Percentiles rank a stretch among this genome's conserved stretches.
Evolutionary conservation across 2,797 vertebrate species (phyloP).

Genomic region (Otus scops): DNA sequence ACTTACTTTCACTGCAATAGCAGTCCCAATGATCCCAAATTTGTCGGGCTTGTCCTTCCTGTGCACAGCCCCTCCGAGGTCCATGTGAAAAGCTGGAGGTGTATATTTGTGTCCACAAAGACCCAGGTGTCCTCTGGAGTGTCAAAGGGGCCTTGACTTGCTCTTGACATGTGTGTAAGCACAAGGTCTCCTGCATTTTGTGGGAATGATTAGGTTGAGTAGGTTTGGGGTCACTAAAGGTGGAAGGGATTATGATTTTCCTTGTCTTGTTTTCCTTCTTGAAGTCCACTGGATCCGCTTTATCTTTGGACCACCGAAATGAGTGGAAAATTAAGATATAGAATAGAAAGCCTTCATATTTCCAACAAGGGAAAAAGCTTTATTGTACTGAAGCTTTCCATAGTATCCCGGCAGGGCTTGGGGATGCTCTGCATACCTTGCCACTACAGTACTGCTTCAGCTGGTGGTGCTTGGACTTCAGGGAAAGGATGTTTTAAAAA

Average conservation of each 20-base stretch:
- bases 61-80: fast-evolving
- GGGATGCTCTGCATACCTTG: background rate
- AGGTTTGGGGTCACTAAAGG: background rate
- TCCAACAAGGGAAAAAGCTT: background rate
- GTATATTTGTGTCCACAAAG: background rate
- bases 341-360: background rate
- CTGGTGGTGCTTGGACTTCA: background rate
- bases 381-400: background rate
- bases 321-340: background rate
- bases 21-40: background rate
- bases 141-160: background rate
- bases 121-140: background rate
- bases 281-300: background rate
- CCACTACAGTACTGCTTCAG: background rate
- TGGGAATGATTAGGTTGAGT: background rate
- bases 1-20: background rate
- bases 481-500: background rate
- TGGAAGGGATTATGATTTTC: background rate
- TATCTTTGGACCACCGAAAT: background rate
- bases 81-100: background rate
- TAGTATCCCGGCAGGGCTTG: no score
- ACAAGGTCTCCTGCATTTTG: background rate
- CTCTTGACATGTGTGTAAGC: background rate
- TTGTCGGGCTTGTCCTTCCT: background rate
- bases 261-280: background rate